Evolutionary conservation across 2,888 invertebrate species (phyloP).

Genomic region (Phanerotoma sp.): DNA sequence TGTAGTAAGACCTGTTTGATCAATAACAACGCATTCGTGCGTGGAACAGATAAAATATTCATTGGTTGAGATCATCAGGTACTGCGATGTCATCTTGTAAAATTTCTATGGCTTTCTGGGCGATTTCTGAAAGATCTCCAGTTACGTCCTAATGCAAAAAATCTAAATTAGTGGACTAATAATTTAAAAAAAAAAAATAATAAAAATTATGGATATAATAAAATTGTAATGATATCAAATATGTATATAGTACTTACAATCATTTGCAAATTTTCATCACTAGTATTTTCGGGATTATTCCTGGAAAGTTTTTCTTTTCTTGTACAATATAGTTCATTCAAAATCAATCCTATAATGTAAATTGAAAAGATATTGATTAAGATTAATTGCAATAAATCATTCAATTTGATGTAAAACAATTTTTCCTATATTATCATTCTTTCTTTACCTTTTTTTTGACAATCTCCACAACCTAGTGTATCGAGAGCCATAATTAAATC

Average conservation of each 20-base stretch:
- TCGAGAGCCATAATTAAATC: constrained; percentile 63
- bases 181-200: constrained; percentile 11
- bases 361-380: constrained; percentile 1
- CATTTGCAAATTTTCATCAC: constrained; percentile 13
- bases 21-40: constrained; percentile 16
- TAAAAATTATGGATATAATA: constrained; percentile 11
- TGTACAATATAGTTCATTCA: constrained; percentile 51
- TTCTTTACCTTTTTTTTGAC: constrained; percentile 47
- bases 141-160: constrained; percentile 5
- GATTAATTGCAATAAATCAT: neutral
- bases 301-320: constrained; percentile 41
- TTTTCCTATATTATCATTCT: neutral
- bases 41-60: constrained; percentile 17
- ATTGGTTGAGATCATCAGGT: constrained; percentile 52
- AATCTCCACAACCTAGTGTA: constrained; percentile 62
- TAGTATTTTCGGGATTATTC: constrained; percentile 19
- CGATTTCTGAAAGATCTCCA: constrained; percentile 40
- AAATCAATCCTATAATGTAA: constrained; percentile 43
- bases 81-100: constrained; percentile 62
- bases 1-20: constrained; percentile 15
- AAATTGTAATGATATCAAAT: constrained; percentile 4
- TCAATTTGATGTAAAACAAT: neutral
- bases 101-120: constrained; percentile 61
- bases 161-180: neutral
- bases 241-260: constrained; percentile 27